Evolutionary conservation across 1,140 invertebrate genomes (phyloP).

Genomic region (Lepidostoma basale): DNA sequence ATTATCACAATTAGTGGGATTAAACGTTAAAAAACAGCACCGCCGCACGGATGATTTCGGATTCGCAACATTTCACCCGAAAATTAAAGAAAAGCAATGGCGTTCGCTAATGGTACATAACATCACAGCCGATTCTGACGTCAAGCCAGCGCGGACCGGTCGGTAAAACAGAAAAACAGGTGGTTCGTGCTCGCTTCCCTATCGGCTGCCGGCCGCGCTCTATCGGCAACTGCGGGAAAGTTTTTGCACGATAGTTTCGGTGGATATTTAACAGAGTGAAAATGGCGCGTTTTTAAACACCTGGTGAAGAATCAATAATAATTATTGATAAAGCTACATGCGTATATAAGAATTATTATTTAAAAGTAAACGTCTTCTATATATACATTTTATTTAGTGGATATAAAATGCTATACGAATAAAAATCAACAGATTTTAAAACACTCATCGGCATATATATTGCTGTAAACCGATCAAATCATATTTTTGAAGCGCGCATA

Average conservation of each 20-base stretch:
- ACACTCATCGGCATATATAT: too few relatives aligned
- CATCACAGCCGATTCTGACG: constrained; percentile 34
- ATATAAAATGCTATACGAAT: not conserved
- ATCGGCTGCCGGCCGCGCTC: not conserved
- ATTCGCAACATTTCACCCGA: constrained; percentile 62
- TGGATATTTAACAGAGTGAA: too few relatives aligned
- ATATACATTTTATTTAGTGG: not conserved
- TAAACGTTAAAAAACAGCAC: constrained; percentile 61
- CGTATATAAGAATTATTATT: not conserved
- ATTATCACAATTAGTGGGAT: constrained; percentile 59
- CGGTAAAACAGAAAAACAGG: constrained; percentile 37
- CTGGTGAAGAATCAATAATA: not conserved
- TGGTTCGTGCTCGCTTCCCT: constrained; percentile 9
- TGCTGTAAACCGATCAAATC: too few relatives aligned
- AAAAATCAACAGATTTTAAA: too few relatives aligned
- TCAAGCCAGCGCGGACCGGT: constrained; percentile 20
- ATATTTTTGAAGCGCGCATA: too few relatives aligned
- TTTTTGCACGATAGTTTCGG: not conserved
- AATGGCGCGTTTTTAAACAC: not conserved
- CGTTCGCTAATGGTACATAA: constrained; percentile 58
- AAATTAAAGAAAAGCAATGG: constrained; percentile 62
- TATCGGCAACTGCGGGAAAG: not conserved
- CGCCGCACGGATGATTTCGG: constrained; percentile 59
- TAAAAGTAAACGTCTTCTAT: not conserved
- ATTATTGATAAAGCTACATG: not conserved